phyloP scores from a whole-genome alignment of 2,113 vertebrate genomes.

The Vireo altiloquus region DNA sequence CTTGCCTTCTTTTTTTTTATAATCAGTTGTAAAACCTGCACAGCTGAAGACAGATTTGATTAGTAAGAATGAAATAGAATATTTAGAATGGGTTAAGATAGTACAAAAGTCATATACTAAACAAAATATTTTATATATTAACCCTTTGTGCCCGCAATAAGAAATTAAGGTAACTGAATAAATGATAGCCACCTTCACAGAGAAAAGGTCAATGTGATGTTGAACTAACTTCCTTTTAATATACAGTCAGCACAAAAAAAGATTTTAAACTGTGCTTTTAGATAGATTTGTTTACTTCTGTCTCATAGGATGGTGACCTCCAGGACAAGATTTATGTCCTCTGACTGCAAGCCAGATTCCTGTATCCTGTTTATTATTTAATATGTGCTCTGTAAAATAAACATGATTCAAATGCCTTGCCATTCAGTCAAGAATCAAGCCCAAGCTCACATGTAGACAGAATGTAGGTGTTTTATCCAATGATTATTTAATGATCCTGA shows the following conservation, averaged over 20 bases:
- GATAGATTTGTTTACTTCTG: conserved; percentile 24
- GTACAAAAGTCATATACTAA: background rate
- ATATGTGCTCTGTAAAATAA: background rate
- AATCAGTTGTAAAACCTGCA: background rate
- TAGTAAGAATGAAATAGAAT: background rate
- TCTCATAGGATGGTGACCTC: conserved; percentile 23
- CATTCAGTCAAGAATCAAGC: background rate
- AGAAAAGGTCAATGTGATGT: background rate
- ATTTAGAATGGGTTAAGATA: background rate
- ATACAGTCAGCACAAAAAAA: conserved; percentile 16
- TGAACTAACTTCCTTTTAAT: background rate
- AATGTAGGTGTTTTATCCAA: background rate
- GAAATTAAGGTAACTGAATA: background rate
- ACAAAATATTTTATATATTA: background rate
- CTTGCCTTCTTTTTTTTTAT: background rate
- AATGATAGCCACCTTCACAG: background rate
- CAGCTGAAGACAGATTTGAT: background rate
- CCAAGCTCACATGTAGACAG: background rate
- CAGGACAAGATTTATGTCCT: conserved; percentile 37
- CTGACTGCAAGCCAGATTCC: conserved; percentile 10
- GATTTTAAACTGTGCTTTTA: background rate
- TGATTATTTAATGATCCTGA: background rate
- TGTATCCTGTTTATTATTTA: conserved; percentile 57
- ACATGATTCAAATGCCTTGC: background rate
- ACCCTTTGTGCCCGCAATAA: background rate